Conservation (phyloP, 2,797 vertebrate genomes). For the Alcedo quadribrachys region DNA sequence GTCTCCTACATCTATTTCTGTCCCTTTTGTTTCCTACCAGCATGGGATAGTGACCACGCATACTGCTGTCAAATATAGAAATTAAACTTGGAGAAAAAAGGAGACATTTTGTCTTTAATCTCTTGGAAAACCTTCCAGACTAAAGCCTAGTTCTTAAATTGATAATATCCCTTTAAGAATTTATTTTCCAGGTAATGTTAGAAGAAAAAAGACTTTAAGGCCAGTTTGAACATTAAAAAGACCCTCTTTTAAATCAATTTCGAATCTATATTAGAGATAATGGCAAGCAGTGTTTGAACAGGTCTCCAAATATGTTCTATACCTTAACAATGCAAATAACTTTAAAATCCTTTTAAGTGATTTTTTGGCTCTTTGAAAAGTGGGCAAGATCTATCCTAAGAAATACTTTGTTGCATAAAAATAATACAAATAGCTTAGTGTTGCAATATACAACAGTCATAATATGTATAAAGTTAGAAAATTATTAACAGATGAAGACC, state of each 20-base stretch:
- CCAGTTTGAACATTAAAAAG: constrained; percentile 49
- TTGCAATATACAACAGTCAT: neutral
- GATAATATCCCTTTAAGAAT: constrained; percentile 61
- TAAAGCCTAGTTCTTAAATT: constrained; percentile 36
- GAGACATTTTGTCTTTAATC: constrained; percentile 45
- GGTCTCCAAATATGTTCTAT: constrained; percentile 11
- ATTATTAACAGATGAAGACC: constrained; percentile 42
- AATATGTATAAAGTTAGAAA: neutral
- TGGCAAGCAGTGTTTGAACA: neutral
- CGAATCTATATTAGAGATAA: neutral
- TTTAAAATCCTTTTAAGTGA: neutral
- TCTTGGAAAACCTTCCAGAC: constrained; percentile 17
- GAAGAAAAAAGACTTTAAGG: constrained; percentile 50
- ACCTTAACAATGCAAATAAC: constrained; percentile 31
- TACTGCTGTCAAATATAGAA: constrained; percentile 61
- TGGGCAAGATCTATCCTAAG: neutral
- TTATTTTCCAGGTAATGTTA: constrained; percentile 51
- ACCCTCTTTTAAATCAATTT: constrained; percentile 23
- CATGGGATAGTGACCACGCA: constrained; percentile 51
- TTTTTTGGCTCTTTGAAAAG: constrained; percentile 1
- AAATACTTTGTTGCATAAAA: constrained; percentile 12
- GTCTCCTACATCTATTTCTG: constrained; percentile 56
- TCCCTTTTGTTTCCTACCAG: constrained; percentile 65
- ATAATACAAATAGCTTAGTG: neutral
- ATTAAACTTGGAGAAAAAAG: constrained; percentile 38